phyloP scores from a whole-genome alignment of 92 coral and sea anemone species.

The Meandrina meandrites region DNA sequence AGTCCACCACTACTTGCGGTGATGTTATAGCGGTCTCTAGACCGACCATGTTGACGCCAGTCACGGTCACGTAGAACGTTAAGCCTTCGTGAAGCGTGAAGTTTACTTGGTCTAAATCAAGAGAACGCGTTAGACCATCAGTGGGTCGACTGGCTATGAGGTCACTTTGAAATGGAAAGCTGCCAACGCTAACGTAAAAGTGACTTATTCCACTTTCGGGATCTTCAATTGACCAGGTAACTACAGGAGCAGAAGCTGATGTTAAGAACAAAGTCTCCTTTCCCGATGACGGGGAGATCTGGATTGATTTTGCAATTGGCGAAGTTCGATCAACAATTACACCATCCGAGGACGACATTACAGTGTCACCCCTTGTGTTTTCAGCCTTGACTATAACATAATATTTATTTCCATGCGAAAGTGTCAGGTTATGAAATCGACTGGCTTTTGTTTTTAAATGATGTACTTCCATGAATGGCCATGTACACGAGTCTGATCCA shows the following conservation, averaged over 20 bases:
- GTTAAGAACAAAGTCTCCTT: conserved; percentile 65
- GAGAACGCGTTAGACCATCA: conserved; percentile 55
- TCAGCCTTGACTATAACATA: conserved; percentile 73
- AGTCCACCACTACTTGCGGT: conserved; percentile 83
- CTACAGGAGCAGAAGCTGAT: conserved; percentile 71
- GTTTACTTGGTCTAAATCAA: conserved; percentile 73
- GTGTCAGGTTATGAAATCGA: conserved; percentile 77
- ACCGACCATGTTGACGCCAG: conserved; percentile 75
- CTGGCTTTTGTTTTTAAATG: conserved; percentile 54
- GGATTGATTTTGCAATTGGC: conserved; percentile 60
- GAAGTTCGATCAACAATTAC: conserved; percentile 84
- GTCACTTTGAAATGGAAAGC: conserved; percentile 70
- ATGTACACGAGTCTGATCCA: conserved; percentile 41
- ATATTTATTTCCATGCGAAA: conserved; percentile 77
- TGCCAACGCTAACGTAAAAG: conserved; percentile 66
- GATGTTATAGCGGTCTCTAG: conserved; percentile 69
- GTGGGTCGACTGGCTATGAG: conserved; percentile 44
- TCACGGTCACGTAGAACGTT: conserved; percentile 66
- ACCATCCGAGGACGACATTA: conserved; percentile 83
- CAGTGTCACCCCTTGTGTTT: conserved; percentile 69
- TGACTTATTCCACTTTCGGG: conserved; percentile 74
- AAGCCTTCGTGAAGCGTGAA: conserved; percentile 68
- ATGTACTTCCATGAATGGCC: conserved; percentile 58
- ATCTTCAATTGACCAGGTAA: conserved; percentile 80
- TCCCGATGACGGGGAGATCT: conserved; percentile 73